Base-by-base conservation (phyloP, 2,888 invertebrate species). In the Nomada flava region DNA sequence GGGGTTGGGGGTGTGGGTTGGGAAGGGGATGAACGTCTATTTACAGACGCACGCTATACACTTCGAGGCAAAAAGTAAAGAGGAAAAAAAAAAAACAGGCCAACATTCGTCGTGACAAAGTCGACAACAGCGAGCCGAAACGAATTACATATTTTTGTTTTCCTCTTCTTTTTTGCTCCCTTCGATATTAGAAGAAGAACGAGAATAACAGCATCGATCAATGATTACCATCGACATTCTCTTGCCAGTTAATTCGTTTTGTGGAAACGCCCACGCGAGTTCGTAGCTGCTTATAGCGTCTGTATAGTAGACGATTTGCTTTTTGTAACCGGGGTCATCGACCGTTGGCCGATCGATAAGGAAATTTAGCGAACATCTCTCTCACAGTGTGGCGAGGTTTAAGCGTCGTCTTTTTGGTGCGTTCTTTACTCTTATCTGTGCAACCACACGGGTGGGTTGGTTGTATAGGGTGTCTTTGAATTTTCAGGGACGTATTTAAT, bases 331-430 rank as follows among this genome's bases (percentile, higher is more conserved):
- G 65, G 52, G 70, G 74, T 71, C 82, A 71, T n/a, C 50, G 77
- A 74, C 74, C 82, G 70, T 13, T 42, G 44, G 44, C 29, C 55
- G 62, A 77, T 83, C 74, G 78, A 83, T 82, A 77, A 77, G 74
- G 71, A 82, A 73, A 81, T 81, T 83, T 73, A 68, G 50, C 72
- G 65, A 59, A 67, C 59, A 74, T 73, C 57, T 20, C 15, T 23
- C 20, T 52, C n/a, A 52, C 20, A 52, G 20, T 20, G 26, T 15
- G 47, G 9, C 18, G n/a, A 20, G 20, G 47, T 47, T 47, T 29
- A 36, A n/a, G 52, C 36, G n/a, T 73, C 26, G 20, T 55, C 20
- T 55, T 60, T 50, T 53, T 59, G 42, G 10, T 18, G 26, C 13
- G n/a, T 76, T 70, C 57, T 29, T 67, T 44, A 10, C 20, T 23